These are phyloP conservation scores for Catamblyrhynchus diadema DNA, from an alignment of 2,797 vertebrate genomes.

Conservation along the genomic window DNA sequence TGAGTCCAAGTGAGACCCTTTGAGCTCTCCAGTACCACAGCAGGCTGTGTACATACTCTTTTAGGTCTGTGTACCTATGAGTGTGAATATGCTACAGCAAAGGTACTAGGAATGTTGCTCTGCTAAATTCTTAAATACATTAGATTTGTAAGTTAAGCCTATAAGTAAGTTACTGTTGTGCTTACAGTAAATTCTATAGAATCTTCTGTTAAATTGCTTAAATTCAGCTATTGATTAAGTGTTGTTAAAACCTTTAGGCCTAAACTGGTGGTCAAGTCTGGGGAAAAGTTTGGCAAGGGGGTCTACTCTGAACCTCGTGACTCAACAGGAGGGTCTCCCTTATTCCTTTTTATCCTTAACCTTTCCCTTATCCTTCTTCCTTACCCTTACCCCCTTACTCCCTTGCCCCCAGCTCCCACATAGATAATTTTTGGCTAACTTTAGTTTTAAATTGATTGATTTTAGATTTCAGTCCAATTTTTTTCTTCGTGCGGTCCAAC, in stretches of 20 bases:
- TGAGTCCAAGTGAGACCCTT: neutral
- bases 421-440: neutral
- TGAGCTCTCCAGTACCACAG: neutral
- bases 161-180: neutral
- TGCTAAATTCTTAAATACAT: neutral
- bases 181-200: neutral
- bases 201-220: neutral
- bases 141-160: neutral
- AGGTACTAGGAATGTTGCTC: neutral
- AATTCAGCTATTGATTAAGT: neutral
- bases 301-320: neutral
- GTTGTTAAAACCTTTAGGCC: neutral
- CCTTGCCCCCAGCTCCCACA: neutral
- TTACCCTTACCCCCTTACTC: neutral
- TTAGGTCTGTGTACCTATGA: neutral
- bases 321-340: neutral
- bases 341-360: neutral
- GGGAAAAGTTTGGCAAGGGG: neutral
- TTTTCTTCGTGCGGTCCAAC: neutral
- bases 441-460: neutral
- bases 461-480: neutral
- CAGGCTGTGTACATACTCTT: neutral
- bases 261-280: neutral
- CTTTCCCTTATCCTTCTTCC: neutral
- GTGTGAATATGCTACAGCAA: neutral